Evolutionary conservation across 2,113 vertebrate species (phyloP).

Genomic region (Nerophis lumbriciformis): DNA sequence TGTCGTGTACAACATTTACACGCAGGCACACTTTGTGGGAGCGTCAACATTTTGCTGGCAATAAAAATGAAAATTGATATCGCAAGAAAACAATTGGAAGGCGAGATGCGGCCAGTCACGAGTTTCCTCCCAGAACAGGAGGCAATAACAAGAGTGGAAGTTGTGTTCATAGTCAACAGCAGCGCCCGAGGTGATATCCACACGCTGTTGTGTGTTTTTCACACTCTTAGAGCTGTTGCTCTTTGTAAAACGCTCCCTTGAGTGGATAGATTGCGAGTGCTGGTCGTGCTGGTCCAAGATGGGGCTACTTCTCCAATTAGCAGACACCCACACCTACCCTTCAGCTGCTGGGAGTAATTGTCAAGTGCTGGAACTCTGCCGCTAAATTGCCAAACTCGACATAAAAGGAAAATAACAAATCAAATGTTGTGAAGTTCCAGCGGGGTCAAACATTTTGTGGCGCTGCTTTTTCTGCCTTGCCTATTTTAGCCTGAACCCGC

Average conservation of each 20-base stretch:
- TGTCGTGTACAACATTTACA: not conserved
- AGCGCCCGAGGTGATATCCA: constrained; percentile 26
- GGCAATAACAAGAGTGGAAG: constrained; percentile 33
- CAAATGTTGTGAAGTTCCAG: not conserved
- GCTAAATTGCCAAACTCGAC: constrained; percentile 19
- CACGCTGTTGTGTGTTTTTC: constrained; percentile 8
- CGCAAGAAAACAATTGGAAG: not conserved
- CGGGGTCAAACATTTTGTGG: too few species aligned
- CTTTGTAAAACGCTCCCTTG: constrained; percentile 33
- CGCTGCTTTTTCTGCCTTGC: too few species aligned
- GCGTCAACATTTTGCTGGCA: not conserved
- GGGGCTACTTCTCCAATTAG: constrained; percentile 24
- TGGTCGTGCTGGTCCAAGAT: constrained; percentile 11
- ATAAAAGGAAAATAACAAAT: constrained; percentile 11
- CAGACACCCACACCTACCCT: constrained; percentile 25
- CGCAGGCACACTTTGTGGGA: not conserved
- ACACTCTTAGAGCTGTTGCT: constrained; percentile 16
- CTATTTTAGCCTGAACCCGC: too few species aligned
- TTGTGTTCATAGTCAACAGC: constrained; percentile 33
- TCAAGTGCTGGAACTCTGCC: constrained; percentile 22
- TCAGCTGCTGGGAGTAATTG: constrained; percentile 27
- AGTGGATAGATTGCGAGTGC: constrained; percentile 28
- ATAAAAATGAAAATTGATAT: not conserved
- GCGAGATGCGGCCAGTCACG: not conserved
- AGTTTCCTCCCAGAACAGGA: constrained; percentile 12